Evolutionary conservation across 2,888 invertebrate genomes (phyloP), one percentile per base, ranked within the genome.

Genomic region (Lucinisca nassula): DNA sequence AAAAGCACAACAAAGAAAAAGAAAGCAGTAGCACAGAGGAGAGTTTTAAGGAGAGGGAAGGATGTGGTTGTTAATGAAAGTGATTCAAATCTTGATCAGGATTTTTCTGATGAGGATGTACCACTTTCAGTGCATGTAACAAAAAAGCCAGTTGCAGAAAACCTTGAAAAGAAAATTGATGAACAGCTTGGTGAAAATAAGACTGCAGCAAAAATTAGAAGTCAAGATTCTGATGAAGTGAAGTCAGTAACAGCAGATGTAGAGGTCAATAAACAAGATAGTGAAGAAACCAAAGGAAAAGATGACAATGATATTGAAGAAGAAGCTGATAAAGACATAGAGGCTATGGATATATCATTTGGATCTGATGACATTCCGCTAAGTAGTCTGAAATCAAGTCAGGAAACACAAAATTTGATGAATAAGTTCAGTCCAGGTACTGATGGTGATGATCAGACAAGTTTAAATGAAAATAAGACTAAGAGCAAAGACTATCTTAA

Each of bases 1-100:
- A 89, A 91, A 40, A 93, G 93, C 37, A 93, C 94, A 37, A 92
- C 93, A n/a, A 93, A 93, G 72, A 90, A 90, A 58, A 94, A 93
- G 79, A 93, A 92, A 61, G 93, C 88, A 70, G 92, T 87, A 3
- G 92, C 92, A 30, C 90, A 90, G 55, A 91, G 84, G 79, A 89
- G 92, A 76, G 90, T 90, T 0, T 55, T 80, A 14, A 49, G 73
- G 27, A 40, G 82, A 27, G 35, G 35, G 10, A 88, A 88, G 58
- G 86, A 88, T 21, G 70, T 78, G 4, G n/a, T 82, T 21, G 76
- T 79, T 4, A 89, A 85, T 55, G 84, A 86, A 30, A 77, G 79
- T 67, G 87, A 77, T 73, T 82, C 78, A 21, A 85, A 58, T 55
- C 27, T 76, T 4, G 76, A 76, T 55, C 17, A 49, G 12, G 77